A percentile compares a stretch with the other conserved stretches of the same genome.
phyloP scores from a whole-genome alignment of 2,113 vertebrate species.

The Lagenorhynchus albirostris region DNA sequence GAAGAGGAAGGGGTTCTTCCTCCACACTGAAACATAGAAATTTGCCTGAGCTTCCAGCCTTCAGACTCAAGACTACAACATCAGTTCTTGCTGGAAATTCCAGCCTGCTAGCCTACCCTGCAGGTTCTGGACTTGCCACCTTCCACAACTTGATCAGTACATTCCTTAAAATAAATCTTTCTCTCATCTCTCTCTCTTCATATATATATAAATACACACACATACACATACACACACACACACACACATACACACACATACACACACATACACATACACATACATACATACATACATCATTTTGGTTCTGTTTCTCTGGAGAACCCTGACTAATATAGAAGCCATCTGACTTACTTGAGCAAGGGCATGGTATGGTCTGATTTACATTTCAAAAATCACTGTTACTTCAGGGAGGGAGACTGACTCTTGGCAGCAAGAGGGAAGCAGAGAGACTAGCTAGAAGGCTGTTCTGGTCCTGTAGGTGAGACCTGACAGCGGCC shows the following conservation, averaged over 20 bases:
- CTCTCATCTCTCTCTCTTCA: background rate
- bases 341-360: background rate
- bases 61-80: background rate
- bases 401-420: background rate
- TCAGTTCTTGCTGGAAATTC: background rate
- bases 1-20: background rate
- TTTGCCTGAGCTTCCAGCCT: background rate
- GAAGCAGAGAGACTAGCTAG: background rate
- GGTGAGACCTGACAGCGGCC: background rate
- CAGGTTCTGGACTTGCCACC: background rate
- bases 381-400: background rate
- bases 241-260: rapidly evolving
- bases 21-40: background rate
- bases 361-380: background rate
- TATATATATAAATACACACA: background rate
- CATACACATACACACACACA: rapidly evolving
- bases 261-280: rapidly evolving
- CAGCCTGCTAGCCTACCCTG: background rate
- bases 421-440: background rate
- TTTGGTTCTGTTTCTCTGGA: background rate
- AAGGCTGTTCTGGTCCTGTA: background rate
- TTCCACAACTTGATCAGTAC: background rate
- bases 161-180: background rate
- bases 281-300: rapidly evolving
- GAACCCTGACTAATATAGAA: background rate